Conservation (phyloP, 2,888 invertebrate genomes). For the Metallyticus violacea region DNA sequence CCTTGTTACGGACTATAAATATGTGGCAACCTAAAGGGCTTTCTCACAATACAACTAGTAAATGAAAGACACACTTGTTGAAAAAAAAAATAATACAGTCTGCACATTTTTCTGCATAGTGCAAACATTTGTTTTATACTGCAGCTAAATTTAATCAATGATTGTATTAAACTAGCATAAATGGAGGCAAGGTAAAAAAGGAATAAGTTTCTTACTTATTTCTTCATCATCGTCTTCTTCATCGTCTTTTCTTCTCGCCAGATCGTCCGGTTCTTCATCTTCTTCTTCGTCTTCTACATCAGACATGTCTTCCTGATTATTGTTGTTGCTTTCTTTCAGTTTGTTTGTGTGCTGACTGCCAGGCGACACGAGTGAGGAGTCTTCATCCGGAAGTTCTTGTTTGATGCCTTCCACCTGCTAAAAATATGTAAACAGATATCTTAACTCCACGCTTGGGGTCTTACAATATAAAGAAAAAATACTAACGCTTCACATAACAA, state of each 20-base stretch:
- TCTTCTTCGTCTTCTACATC: conserved; percentile 57
- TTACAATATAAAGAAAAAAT: no score
- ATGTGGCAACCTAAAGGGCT: no score
- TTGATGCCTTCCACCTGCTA: conserved; percentile 56
- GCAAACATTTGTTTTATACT: no score
- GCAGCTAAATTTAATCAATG: no score
- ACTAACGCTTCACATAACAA: no score
- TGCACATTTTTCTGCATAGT: neutral
- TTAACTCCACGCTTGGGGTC: no score
- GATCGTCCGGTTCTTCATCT: conserved; percentile 39
- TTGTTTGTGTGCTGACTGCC: conserved; percentile 39
- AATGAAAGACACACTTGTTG: no score
- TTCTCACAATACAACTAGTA: no score
- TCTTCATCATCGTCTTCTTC: conserved; percentile 50
- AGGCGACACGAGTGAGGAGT: conserved; percentile 40
- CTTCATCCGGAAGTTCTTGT: conserved; percentile 54
- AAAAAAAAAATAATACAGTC: neutral
- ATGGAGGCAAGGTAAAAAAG: conserved; percentile 42
- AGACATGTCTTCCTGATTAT: conserved; percentile 52
- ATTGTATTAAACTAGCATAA: no score
- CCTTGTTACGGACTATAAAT: no score
- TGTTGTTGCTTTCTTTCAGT: conserved; percentile 50
- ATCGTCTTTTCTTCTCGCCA: conserved; percentile 16
- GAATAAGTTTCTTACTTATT: neutral
- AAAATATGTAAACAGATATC: no score